Conservation (phyloP, 2,797 vertebrate species). For the Rhinichthys osculus region DNA sequence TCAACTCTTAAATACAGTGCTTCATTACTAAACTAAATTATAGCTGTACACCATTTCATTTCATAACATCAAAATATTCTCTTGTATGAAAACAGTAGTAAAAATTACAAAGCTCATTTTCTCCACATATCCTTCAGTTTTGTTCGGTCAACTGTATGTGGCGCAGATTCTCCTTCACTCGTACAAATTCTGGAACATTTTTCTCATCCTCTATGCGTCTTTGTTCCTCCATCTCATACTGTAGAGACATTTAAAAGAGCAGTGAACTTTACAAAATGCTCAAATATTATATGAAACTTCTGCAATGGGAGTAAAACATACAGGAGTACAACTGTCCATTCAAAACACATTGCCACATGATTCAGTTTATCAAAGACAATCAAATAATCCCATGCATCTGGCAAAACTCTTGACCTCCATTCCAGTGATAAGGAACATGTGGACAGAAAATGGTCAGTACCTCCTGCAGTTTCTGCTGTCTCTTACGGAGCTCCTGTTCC, state of each 20-base stretch:
- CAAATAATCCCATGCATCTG: background rate
- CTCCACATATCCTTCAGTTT: constrained; percentile 50
- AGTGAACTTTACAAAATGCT: background rate
- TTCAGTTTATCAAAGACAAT: background rate
- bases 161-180: constrained; percentile 79
- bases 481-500: constrained; percentile 82
- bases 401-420: background rate
- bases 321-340: too few species aligned
- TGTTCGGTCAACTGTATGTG: constrained; percentile 71
- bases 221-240: constrained; percentile 80
- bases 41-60: background rate
- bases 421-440: background rate
- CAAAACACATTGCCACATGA: background rate
- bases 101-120: constrained; percentile 28
- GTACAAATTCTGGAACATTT: constrained; percentile 80
- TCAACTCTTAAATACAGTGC: background rate
- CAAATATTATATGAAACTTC: background rate
- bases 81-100: background rate
- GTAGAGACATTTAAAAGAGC: background rate
- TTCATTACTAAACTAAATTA: background rate
- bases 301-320: background rate
- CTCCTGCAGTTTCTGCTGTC: constrained; percentile 79
- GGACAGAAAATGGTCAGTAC: constrained; percentile 56
- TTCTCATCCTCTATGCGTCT: constrained; percentile 72
- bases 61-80: background rate